A percentile compares a stretch with the other conserved stretches of the same genome.
Conservation (phyloP, 2,113 vertebrate genomes). For the Pseudorhombus dupliciocellatus region DNA sequence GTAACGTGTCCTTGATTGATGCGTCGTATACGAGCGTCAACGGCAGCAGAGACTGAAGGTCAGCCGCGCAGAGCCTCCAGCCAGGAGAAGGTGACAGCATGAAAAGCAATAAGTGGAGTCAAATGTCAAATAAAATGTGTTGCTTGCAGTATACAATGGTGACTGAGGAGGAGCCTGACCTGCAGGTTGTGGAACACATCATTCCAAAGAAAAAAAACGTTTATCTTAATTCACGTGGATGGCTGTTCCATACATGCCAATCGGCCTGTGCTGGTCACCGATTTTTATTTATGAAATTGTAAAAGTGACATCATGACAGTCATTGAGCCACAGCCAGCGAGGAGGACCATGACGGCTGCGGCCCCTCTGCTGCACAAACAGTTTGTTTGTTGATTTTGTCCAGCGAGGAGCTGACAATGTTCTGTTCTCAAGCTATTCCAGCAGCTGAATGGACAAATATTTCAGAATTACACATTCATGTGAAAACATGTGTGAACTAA, state of each 20-base stretch:
- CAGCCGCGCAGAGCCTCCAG: conserved; percentile 5
- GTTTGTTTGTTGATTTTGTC: too few relatives aligned
- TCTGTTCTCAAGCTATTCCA: not conserved
- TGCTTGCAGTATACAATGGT: not conserved
- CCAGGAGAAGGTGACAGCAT: conserved; percentile 3
- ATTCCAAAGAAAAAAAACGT: not conserved
- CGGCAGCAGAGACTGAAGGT: conserved; percentile 36
- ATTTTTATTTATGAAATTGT: too few relatives aligned
- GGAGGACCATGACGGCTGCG: too few relatives aligned
- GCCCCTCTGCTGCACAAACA: too few relatives aligned
- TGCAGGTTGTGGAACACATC: not conserved
- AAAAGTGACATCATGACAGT: too few relatives aligned
- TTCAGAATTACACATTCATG: not conserved
- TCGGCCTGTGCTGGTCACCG: too few relatives aligned
- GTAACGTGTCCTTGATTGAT: conserved; percentile 43
- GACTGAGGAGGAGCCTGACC: conserved; percentile 6
- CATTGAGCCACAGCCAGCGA: too few relatives aligned
- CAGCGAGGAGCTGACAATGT: not conserved
- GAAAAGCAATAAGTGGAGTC: not conserved
- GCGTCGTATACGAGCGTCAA: conserved; percentile 25
- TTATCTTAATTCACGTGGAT: too few relatives aligned
- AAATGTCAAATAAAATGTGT: conserved; percentile 17
- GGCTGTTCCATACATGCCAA: too few relatives aligned
- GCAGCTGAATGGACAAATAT: too few relatives aligned
- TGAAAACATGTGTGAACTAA: not conserved